phyloP scores from a whole-genome alignment of 2,888 invertebrate genomes.

The Nemotelus pantherinus region DNA sequence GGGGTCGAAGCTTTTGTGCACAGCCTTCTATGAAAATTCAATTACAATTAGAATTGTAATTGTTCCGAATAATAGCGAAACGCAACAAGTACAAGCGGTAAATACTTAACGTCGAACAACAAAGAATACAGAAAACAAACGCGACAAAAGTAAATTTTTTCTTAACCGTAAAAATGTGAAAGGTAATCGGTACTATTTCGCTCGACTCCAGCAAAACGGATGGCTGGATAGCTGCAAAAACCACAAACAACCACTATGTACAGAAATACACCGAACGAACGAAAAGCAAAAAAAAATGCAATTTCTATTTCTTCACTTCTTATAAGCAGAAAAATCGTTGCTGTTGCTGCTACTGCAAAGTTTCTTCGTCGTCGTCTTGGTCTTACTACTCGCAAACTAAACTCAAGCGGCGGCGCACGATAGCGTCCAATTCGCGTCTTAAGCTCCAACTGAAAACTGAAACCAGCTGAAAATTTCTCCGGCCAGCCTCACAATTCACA shows the following conservation, averaged over 20 bases:
- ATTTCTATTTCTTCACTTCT: slow-evolving; percentile 40
- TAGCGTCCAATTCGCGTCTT: slow-evolving; percentile 21
- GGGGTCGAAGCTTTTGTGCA: background rate
- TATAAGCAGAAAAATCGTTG: slow-evolving; percentile 6
- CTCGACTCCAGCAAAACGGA: slow-evolving; percentile 6
- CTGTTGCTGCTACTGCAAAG: background rate
- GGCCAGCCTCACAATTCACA: slow-evolving; percentile 46
- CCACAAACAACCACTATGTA: background rate
- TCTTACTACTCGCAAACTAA: background rate
- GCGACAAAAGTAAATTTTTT: slow-evolving; percentile 18
- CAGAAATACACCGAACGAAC: slow-evolving; percentile 1
- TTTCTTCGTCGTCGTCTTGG: background rate
- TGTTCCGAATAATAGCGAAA: slow-evolving; percentile 20
- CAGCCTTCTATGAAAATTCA: background rate
- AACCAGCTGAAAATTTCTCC: slow-evolving; percentile 61
- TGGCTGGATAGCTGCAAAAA: background rate
- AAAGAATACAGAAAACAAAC: background rate
- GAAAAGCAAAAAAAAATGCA: slow-evolving; percentile 31
- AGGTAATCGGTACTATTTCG: slow-evolving; percentile 34
- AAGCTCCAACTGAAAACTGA: slow-evolving; percentile 57
- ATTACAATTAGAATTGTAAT: background rate
- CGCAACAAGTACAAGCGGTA: background rate
- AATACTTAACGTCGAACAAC: no score
- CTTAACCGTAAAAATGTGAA: slow-evolving; percentile 27
- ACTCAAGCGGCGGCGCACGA: background rate